A percentile compares a stretch with the other conserved stretches of the same genome.
Conservation (phyloP, 2,888 invertebrate species). For the Eledone cirrhosa region DNA sequence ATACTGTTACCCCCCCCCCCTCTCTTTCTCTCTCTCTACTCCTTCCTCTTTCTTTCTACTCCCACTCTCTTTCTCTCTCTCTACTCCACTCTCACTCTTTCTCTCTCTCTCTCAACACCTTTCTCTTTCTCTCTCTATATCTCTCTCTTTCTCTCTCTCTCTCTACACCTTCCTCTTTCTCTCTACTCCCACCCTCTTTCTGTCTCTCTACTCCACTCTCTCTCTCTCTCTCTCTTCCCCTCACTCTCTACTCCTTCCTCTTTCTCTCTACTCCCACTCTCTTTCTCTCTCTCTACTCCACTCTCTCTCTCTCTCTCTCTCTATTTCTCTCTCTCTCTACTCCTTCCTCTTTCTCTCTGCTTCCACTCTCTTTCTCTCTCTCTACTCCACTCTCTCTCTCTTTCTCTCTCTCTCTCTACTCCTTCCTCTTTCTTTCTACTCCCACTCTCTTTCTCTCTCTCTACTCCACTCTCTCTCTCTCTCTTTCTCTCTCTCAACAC, state of each 20-base stretch:
- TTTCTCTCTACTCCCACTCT: too few species aligned
- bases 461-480: background rate
- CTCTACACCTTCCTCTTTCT: too few species aligned
- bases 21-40: too few species aligned
- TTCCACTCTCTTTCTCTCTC: too few species aligned
- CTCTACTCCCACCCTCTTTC: too few species aligned
- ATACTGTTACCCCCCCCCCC: too few species aligned
- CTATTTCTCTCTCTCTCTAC: background rate
- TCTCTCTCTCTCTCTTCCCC: background rate
- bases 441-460: too few species aligned
- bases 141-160: background rate
- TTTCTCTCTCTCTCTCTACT: background rate
- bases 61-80: too few species aligned
- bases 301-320: background rate
- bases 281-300: background rate
- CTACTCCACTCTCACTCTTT: background rate
- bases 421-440: background rate
- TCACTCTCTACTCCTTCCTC: background rate
- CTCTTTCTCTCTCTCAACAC: background rate
- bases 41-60: conserved; percentile 6
- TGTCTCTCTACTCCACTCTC: background rate
- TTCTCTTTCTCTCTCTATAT: too few species aligned
- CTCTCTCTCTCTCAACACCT: background rate
- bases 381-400: background rate
- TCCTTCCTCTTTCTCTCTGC: conserved; percentile 17